Percentiles rank a stretch among this genome's conserved stretches.
These are phyloP conservation scores for Orthonevra nobilis DNA, from an alignment of 2,888 invertebrate species.

Conservation along the genomic window DNA sequence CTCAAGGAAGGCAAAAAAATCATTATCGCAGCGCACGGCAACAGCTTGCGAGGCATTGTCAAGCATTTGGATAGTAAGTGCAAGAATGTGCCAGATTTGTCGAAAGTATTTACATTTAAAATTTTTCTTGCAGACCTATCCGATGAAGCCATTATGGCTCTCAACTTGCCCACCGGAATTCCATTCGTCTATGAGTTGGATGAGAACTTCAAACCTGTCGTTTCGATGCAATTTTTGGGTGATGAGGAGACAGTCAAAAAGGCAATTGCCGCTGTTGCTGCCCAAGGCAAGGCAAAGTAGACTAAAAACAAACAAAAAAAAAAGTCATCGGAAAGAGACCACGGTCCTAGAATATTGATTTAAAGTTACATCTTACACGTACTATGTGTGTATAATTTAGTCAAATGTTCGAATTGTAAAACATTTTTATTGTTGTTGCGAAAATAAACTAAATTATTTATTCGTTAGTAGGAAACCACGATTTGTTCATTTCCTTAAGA, in stretches of 20 bases:
- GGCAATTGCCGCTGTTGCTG: slow-evolving; percentile 90
- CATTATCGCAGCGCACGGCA: slow-evolving; percentile 93
- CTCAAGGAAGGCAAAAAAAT: slow-evolving; percentile 90
- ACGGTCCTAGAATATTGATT: slow-evolving; percentile 9
- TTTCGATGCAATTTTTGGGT: slow-evolving; percentile 89
- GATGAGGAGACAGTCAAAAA: slow-evolving; percentile 90
- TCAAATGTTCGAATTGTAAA: slow-evolving; percentile 41
- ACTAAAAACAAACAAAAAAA: slow-evolving; percentile 75
- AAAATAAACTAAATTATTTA: slow-evolving; percentile 53
- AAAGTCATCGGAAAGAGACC: slow-evolving; percentile 21
- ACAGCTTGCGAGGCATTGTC: slow-evolving; percentile 92
- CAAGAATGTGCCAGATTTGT: background rate
- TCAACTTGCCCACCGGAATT: slow-evolving; percentile 90
- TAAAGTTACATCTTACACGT: slow-evolving; percentile 5
- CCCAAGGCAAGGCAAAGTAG: slow-evolving; percentile 88
- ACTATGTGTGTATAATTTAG: slow-evolving; percentile 11
- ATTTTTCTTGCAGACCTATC: slow-evolving; percentile 82
- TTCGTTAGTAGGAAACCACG: slow-evolving; percentile 39
- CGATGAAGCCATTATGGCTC: slow-evolving; percentile 88
- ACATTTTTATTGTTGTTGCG: slow-evolving; percentile 35
- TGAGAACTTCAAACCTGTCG: slow-evolving; percentile 87
- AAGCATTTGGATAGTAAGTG: slow-evolving; percentile 91
- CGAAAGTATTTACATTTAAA: no score
- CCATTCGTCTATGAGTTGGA: slow-evolving; percentile 91
- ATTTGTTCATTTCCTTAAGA: slow-evolving; percentile 82